phyloP scores from a whole-genome alignment of 2,797 vertebrate genomes.

The Cyclopterus lumpus region DNA sequence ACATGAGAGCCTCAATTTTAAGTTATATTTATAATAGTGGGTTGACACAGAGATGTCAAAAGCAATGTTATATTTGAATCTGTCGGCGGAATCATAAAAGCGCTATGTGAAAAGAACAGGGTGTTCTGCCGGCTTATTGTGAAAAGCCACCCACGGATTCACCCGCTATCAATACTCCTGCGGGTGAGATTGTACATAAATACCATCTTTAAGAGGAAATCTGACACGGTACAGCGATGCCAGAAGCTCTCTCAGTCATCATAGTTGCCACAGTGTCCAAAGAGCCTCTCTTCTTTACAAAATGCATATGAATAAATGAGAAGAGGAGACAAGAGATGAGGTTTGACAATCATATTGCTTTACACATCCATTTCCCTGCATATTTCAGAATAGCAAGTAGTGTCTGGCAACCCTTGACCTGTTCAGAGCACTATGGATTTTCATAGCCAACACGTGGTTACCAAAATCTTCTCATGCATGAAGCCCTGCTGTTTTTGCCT shows the following conservation, averaged over 20 bases:
- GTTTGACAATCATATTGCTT: slow-evolving; percentile 5
- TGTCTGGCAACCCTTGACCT: slow-evolving; percentile 17
- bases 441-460: slow-evolving; percentile 40
- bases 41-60: slow-evolving; percentile 41
- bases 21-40: slow-evolving; percentile 18
- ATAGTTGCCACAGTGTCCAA: slow-evolving; percentile 36
- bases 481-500: slow-evolving; percentile 41
- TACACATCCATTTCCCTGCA: background rate
- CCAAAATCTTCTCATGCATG: slow-evolving; percentile 53
- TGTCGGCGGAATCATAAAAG: slow-evolving; percentile 27
- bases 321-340: background rate
- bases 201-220: slow-evolving; percentile 31
- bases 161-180: slow-evolving; percentile 50
- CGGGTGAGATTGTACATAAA: slow-evolving; percentile 39
- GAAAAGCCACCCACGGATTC: slow-evolving; percentile 65
- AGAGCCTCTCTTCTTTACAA: slow-evolving; percentile 18
- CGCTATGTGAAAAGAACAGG: slow-evolving; percentile 50
- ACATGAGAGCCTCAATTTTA: background rate
- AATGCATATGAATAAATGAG: slow-evolving; percentile 15
- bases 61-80: slow-evolving; percentile 35
- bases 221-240: slow-evolving; percentile 30
- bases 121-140: slow-evolving; percentile 65
- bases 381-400: background rate
- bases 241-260: slow-evolving; percentile 44
- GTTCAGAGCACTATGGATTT: slow-evolving; percentile 29